phyloP scores from a whole-genome alignment of 2,888 invertebrate genomes.

The Sialis fuliginosa region DNA sequence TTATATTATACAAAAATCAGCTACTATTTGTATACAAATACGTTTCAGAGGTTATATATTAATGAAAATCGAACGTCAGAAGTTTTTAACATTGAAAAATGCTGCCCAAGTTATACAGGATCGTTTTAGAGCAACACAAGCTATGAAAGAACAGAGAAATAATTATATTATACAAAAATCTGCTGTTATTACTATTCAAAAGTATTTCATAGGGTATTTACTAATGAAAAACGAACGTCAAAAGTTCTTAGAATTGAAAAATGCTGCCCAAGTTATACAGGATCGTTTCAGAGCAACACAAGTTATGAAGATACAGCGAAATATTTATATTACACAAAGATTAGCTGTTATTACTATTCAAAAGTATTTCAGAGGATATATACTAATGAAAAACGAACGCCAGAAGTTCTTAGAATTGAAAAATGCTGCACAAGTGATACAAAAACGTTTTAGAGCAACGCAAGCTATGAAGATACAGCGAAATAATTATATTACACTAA shows the following conservation, averaged over 20 bases:
- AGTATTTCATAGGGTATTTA: constrained; percentile 14
- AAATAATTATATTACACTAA: constrained; percentile 13
- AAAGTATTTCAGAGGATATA: constrained; percentile 12
- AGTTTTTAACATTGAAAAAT: constrained; percentile 13
- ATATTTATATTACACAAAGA: constrained; percentile 16
- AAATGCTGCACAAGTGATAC: constrained; percentile 21
- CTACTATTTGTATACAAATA: constrained; percentile 16
- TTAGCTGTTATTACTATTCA: constrained; percentile 12
- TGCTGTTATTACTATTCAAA: constrained; percentile 17
- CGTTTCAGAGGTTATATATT: constrained; percentile 15
- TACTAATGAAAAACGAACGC: constrained; percentile 9
- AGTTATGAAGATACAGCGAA: constrained; percentile 14
- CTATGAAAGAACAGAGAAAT: constrained; percentile 8
- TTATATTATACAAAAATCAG: constrained; percentile 14
- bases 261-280: constrained; percentile 17
- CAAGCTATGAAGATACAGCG: constrained; percentile 24
- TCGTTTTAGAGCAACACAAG: constrained; percentile 22
- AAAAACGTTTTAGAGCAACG: constrained; percentile 26
- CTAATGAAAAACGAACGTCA: constrained; percentile 12
- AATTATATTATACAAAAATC: constrained; percentile 12
- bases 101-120: constrained; percentile 26
- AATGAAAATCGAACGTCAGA: constrained; percentile 12
- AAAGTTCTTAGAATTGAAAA: constrained; percentile 13
- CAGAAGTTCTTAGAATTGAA: constrained; percentile 18
- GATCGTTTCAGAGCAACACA: constrained; percentile 15